phyloP scores from a whole-genome alignment of 2,113 vertebrate species.

The Ceuthmochares aereus region DNA sequence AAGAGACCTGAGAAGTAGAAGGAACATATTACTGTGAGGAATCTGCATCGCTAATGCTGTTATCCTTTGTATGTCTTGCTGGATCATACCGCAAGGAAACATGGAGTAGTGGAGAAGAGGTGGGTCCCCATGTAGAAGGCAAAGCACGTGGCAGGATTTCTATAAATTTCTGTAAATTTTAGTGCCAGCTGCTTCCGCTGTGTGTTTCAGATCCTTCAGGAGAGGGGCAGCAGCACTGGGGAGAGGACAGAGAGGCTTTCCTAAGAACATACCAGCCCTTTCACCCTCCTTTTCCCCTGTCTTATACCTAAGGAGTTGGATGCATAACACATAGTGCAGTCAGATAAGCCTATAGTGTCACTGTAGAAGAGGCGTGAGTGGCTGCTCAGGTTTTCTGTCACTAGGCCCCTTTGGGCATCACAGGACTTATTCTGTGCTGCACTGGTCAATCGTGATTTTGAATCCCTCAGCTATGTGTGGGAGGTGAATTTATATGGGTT shows the following conservation, averaged over 20 bases:
- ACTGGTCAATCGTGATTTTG: not conserved
- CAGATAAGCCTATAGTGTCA: not conserved
- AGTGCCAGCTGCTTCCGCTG: not conserved
- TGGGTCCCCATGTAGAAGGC: not conserved
- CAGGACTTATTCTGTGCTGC: not conserved
- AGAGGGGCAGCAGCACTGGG: not conserved
- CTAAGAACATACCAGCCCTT: not conserved
- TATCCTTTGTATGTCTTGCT: not conserved
- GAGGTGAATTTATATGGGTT: not conserved
- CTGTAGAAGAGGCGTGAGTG: not conserved
- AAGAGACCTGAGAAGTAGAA: not conserved
- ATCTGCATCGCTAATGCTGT: not conserved
- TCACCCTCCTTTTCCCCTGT: not conserved
- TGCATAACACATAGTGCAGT: rapidly evolving
- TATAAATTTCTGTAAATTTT: not conserved
- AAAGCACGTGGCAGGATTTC: not conserved
- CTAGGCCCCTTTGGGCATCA: not conserved
- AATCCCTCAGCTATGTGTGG: not conserved
- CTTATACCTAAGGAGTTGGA: not conserved
- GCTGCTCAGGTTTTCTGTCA: not conserved
- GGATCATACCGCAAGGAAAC: not conserved
- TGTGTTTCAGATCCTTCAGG: not conserved
- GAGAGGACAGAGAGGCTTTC: not conserved
- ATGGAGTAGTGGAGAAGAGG: not conserved
- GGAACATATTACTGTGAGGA: not conserved